Conservation (phyloP, 2,888 invertebrate species). For the Drosophila demipolita region DNA sequence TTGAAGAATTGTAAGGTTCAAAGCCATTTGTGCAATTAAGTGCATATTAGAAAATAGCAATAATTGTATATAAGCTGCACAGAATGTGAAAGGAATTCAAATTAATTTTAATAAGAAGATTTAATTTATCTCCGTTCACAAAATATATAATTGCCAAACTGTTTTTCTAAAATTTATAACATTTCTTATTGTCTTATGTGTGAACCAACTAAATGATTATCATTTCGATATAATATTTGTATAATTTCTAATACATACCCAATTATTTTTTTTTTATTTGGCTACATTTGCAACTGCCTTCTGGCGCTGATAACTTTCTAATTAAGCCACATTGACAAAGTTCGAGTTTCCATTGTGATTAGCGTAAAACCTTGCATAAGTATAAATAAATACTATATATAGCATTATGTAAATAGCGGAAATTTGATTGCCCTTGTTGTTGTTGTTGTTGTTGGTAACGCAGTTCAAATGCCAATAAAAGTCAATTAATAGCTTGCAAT, state of each 20-base stretch:
- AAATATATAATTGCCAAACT: background rate
- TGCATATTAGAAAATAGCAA: background rate
- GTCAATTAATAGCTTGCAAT: conserved; percentile 64
- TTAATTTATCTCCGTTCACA: background rate
- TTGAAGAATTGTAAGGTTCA: background rate
- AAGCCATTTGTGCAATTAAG: conserved; percentile 22
- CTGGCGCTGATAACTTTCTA: conserved; percentile 31
- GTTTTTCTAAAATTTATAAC: too few species aligned
- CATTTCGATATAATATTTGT: background rate
- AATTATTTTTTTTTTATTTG: background rate
- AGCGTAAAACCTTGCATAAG: conserved; percentile 45
- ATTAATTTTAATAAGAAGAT: background rate
- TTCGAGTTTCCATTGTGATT: conserved; percentile 59
- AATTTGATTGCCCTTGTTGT: conserved; percentile 17
- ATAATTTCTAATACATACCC: background rate
- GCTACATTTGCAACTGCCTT: background rate
- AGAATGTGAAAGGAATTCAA: too few species aligned
- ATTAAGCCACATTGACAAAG: conserved; percentile 56
- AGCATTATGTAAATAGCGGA: conserved; percentile 24
- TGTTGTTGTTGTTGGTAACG: conserved; percentile 10
- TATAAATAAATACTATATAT: conserved; percentile 10
- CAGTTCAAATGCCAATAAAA: conserved; percentile 57
- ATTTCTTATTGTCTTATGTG: background rate
- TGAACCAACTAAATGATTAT: background rate
- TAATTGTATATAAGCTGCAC: background rate